Evolutionary conservation across 2,888 invertebrate genomes (phyloP).

Genomic region (Lathronympha strigana): DNA sequence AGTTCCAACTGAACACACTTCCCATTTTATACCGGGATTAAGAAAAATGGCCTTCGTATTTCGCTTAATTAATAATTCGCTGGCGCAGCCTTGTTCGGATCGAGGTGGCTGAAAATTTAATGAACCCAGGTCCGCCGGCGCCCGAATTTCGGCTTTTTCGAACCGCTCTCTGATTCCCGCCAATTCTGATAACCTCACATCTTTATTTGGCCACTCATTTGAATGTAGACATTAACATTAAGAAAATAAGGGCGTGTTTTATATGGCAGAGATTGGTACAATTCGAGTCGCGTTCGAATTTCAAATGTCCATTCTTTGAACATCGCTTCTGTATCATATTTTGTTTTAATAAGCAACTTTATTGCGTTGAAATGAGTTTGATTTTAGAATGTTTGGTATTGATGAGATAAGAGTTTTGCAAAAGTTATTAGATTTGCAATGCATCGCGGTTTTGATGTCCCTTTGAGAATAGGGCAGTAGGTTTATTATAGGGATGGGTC

Average conservation of each 20-base stretch:
- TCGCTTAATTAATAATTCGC: slow-evolving; percentile 41
- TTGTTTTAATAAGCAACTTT: background rate
- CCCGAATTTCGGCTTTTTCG: slow-evolving; percentile 27
- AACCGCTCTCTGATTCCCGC: slow-evolving; percentile 2
- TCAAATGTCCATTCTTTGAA: slow-evolving; percentile 6
- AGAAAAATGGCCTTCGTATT: slow-evolving; percentile 39
- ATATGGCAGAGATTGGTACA: background rate
- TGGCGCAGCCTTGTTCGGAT: slow-evolving; percentile 35
- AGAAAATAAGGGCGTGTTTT: background rate
- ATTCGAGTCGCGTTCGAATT: slow-evolving; percentile 10
- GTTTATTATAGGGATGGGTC: slow-evolving; percentile 13
- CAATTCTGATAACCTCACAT: slow-evolving; percentile 16
- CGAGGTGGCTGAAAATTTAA: slow-evolving; percentile 36
- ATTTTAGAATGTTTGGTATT: background rate
- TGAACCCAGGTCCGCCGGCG: slow-evolving; percentile 19
- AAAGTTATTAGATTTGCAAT: slow-evolving; percentile 12
- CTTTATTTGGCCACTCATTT: background rate
- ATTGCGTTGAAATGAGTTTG: background rate
- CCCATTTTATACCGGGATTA: slow-evolving; percentile 31
- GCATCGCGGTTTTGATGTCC: slow-evolving; percentile 23
- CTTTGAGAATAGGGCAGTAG: slow-evolving; percentile 21
- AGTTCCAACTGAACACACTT: slow-evolving; percentile 3
- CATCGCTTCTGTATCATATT: background rate
- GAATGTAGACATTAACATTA: background rate
- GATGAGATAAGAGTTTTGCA: background rate